Evolutionary conservation across 2,797 vertebrate genomes (phyloP).

Genomic region (Hyperoplus lanceolatus): DNA sequence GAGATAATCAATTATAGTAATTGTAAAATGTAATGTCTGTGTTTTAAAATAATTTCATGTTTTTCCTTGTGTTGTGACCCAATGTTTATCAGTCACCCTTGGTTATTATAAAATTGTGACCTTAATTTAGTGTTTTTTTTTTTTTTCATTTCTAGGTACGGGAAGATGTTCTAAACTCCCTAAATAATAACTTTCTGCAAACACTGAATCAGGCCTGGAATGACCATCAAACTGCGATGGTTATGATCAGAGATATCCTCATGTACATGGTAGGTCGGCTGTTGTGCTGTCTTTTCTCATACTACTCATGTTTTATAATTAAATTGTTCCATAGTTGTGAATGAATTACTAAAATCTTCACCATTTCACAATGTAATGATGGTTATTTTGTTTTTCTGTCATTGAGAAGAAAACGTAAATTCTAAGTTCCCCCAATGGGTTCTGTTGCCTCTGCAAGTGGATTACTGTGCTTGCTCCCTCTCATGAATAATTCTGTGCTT

Average conservation of each 20-base stretch:
- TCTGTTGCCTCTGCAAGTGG: conserved; percentile 1
- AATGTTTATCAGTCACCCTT: conserved; percentile 1
- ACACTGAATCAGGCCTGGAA: conserved; percentile 98
- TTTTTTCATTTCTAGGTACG: conserved; percentile 86
- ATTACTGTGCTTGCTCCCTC: conserved; percentile 11
- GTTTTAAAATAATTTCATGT: not conserved
- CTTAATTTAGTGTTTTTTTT: not conserved
- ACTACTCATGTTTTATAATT: not conserved
- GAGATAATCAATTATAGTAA: not conserved
- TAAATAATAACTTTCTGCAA: conserved; percentile 97
- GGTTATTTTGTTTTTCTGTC: not conserved
- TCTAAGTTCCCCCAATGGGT: not conserved
- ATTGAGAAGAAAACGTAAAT: not conserved
- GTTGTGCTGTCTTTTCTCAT: not conserved
- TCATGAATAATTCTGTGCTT: conserved; percentile 30
- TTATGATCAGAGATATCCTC: conserved; percentile 98
- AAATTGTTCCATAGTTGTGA: not conserved
- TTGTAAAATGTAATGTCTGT: no score
- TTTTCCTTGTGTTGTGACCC: not conserved
- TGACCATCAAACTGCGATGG: conserved; percentile 97
- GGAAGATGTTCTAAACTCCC: conserved; percentile 94
- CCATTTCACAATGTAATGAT: not conserved
- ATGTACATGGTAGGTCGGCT: conserved; percentile 94
- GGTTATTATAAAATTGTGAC: not conserved
- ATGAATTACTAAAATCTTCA: not conserved